These are phyloP conservation scores for Dinothrombium tinctorium DNA, from an alignment of 1,140 invertebrate genomes.

Conservation along the genomic window DNA sequence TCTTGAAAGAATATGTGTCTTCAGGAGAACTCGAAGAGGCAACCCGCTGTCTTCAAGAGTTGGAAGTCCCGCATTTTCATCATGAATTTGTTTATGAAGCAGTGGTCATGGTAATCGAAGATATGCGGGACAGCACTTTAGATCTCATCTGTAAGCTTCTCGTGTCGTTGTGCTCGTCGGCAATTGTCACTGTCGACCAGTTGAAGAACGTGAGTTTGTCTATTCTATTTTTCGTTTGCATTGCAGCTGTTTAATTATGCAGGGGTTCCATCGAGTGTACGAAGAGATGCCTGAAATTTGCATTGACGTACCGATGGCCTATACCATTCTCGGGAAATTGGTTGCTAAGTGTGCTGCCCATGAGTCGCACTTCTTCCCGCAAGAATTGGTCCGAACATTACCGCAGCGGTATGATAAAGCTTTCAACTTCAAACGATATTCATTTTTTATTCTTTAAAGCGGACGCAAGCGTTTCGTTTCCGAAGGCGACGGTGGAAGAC, in stretches of 20 bases:
- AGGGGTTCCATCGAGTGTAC: conserved; percentile 59
- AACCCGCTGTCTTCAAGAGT: conserved; percentile 32
- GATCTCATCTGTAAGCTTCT: conserved; percentile 53
- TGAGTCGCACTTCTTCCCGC: conserved; percentile 35
- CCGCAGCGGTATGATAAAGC: conserved; percentile 38
- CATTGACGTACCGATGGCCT: conserved; percentile 69
- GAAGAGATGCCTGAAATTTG: conserved; percentile 73
- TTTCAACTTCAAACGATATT: not conserved
- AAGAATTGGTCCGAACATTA: conserved; percentile 41
- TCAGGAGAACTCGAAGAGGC: conserved; percentile 56
- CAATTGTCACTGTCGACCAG: conserved; percentile 56
- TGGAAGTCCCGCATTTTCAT: conserved; percentile 84
- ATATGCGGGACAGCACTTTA: conserved; percentile 44
- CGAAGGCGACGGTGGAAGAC: conserved; percentile 61
- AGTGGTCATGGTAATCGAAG: conserved; percentile 55
- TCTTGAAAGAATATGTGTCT: conserved; percentile 62
- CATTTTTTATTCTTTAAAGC: conserved; percentile 26
- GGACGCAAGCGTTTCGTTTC: conserved; percentile 80
- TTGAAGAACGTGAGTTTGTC: conserved; percentile 42
- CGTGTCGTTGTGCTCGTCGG: conserved; percentile 40
- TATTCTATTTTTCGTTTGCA: not conserved
- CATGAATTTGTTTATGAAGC: conserved; percentile 78
- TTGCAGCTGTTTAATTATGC: conserved; percentile 4
- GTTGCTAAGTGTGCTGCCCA: conserved; percentile 42
- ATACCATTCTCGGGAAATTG: conserved; percentile 57